A percentile compares a stretch with the other conserved stretches of the same genome.
phyloP scores from a whole-genome alignment of 2,888 invertebrate species.

The Heliconius ethilla region DNA sequence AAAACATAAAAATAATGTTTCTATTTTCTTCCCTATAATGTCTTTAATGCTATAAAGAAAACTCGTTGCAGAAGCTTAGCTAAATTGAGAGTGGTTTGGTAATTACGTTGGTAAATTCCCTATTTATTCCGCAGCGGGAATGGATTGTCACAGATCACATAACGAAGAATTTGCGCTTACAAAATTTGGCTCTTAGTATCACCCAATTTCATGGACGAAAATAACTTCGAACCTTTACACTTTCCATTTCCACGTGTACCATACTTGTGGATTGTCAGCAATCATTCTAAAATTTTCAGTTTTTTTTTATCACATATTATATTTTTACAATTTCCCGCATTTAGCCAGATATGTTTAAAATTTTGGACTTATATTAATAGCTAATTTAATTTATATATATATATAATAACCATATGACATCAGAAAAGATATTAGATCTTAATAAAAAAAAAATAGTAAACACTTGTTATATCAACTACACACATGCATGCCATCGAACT shows the following conservation, averaged over 20 bases:
- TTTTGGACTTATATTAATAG: too few species aligned
- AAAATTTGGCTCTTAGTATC: constrained; percentile 34
- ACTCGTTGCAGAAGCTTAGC: neutral
- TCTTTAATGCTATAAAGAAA: neutral
- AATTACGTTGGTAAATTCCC: constrained; percentile 8
- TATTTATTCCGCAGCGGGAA: neutral
- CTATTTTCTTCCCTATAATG: neutral
- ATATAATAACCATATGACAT: too few species aligned
- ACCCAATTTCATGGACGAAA: constrained; percentile 32
- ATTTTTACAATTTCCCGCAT: too few species aligned
- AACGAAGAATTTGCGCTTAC: constrained; percentile 24
- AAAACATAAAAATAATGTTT: neutral
- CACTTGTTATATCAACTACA: too few species aligned
- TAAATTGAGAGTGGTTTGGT: constrained; percentile 16
- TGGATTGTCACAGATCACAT: constrained; percentile 15
- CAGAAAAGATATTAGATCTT: too few species aligned
- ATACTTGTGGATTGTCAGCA: neutral
- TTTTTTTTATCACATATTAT: neutral
- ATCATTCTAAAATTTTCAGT: neutral
- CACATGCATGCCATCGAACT: too few species aligned
- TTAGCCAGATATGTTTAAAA: too few species aligned
- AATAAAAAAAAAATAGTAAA: too few species aligned
- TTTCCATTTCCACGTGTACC: constrained; percentile 17
- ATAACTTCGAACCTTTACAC: constrained; percentile 22
- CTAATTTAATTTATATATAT: too few species aligned